Base-by-base conservation (phyloP, 2,888 invertebrate genomes). In the Epistrophe grossulariae region DNA sequence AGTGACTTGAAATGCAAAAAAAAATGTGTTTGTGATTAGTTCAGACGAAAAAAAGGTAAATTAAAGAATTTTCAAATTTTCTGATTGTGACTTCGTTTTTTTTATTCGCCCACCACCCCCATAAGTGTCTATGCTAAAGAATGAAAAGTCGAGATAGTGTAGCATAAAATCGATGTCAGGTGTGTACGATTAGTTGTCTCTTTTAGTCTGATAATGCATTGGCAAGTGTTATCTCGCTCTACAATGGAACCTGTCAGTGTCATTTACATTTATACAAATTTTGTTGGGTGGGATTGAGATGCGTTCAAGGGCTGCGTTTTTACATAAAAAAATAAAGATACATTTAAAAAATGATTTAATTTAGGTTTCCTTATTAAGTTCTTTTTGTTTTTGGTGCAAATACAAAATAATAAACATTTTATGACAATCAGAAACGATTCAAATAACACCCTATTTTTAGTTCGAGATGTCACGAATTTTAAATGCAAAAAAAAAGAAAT, bases 111-210 rank as follows among this genome's bases (percentile, higher is more conserved):
- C 55, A 55, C 70, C 72, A 59, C 72, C 72, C 57, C 35, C 55
- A 28, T 24, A 52, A 50, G 11, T 13, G 70, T 62, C 24, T 77
- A 19, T 76, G 79, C 66, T 57, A 76, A 83, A 74, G 87, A 87
- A 79, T 31, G 72, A 83, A 79, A 50, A 74, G 74, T 57, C 28
- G 17, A 82, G 79, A 70, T 79, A 87, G 78, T 66, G 71, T 79
- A 59, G 11, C 74, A 72, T 72, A 87, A 87, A 83, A 87, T 87
- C 87, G 87, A 87, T 87, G 87, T 82, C 79, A 87, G 87, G 87
- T 83, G 85, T 82, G 74, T 45, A 50, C 45, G 11, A 57, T 45
- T 81, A 66, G 38, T 28, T 80, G 45, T 84, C 84, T 59, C 80
- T 38, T 38, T 77, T 81, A 74, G 62, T 55, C 55, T 35, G 5